phyloP scores from a whole-genome alignment of 2,797 vertebrate species.

The Darevskia nairensis region DNA sequence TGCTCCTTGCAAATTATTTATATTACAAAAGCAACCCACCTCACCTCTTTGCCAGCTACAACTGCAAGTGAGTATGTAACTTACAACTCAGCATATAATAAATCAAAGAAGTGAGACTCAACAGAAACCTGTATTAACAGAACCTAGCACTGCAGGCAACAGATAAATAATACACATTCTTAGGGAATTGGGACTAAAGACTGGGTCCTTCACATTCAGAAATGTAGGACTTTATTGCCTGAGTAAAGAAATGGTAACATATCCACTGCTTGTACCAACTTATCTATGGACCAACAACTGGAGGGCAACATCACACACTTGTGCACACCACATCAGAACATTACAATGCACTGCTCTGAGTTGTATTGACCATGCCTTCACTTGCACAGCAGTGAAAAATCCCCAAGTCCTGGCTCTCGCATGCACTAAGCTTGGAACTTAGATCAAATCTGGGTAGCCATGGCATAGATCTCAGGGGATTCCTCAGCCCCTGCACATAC shows the following conservation, averaged over 20 bases:
- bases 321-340: not conserved
- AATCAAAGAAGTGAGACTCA: slow-evolving; percentile 5
- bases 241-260: not conserved
- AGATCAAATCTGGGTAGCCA: not conserved
- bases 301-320: not conserved
- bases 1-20: not conserved
- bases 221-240: not conserved
- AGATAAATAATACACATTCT: not conserved
- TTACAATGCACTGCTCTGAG: not conserved
- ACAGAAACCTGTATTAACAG: not conserved
- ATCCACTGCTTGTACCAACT: not conserved
- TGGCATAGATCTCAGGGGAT: accelerated
- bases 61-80: slow-evolving; percentile 5
- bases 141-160: not conserved
- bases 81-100: not conserved
- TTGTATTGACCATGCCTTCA: not conserved
- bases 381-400: slow-evolving; percentile 11
- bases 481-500: not conserved
- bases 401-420: not conserved
- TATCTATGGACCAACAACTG: not conserved
- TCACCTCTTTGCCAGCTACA: not conserved
- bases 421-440: not conserved
- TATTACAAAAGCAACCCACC: not conserved
- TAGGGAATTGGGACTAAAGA: not conserved
- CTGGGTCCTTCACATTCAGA: not conserved